Base-by-base conservation (phyloP, 2,888 invertebrate genomes). In the Caenorhabditis zanzibari region DNA sequence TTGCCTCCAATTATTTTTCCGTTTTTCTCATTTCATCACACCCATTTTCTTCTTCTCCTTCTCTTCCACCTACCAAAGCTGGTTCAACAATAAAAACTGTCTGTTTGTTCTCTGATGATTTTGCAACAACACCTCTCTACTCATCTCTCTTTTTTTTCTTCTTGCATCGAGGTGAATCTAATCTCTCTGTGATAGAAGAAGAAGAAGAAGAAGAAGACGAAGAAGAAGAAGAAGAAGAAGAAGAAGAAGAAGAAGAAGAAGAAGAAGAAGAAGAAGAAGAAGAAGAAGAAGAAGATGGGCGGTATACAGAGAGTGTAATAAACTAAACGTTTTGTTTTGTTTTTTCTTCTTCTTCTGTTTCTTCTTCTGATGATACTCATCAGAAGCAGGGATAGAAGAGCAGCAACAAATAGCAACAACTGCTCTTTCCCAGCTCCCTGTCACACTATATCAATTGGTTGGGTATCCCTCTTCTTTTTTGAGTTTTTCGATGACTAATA, bases 71-170 rank as follows among this genome's bases (percentile, higher is more conserved):
- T 24, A n/a, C 56, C 32, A 61, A 73, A 73, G 63, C 73, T 73
- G 73, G 73, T 73, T 73, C 63, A 73, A 73, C 52, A 72, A 72
- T 61, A 63, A 73, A 72, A 59, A 58, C 41, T 71, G 41, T 71
- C 12, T 19, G 47, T 47, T 73, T 73, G 73, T 73, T 32, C 41
- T 19, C 61, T 41, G 5, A 7, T 35, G 47, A 49, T 24, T 26
- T 63, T 73, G 73, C 73, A 73, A 73, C 73, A 72, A 58, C 66
- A 52, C 41, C 52, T 59, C 59, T 58, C 38, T 26, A 54, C 32
- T 52, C 26, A n/a, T 49, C 26, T 19, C 38, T 38, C 7, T 38
- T 6, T 10, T 38, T 28, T 47, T 12, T 47, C 38, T 10, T 47
- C 41, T 38, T 12, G 38, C 38, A n/a, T n/a, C n/a, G n/a, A n/a